Conservation (phyloP, 2,888 invertebrate species). For the Tholera decimalis region DNA sequence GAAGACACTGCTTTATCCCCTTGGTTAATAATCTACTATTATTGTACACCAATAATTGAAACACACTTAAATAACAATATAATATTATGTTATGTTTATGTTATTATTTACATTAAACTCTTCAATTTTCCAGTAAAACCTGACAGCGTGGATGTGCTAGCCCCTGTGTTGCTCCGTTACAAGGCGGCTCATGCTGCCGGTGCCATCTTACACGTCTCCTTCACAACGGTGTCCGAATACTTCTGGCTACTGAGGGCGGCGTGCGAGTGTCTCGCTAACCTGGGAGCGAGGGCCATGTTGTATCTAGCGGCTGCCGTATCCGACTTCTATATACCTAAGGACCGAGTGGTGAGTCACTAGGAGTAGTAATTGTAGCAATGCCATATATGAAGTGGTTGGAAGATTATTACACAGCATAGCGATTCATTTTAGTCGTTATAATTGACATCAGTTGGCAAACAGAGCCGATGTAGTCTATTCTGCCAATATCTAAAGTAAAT, state of each 20-base stretch:
- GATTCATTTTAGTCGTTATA: too few relatives aligned
- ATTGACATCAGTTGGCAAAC: too few relatives aligned
- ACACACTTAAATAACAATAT: too few relatives aligned
- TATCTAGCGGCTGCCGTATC: conserved; percentile 99
- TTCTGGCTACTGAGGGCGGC: conserved; percentile 97
- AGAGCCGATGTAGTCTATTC: too few relatives aligned
- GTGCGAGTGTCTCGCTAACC: conserved; percentile 94
- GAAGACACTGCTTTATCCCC: too few relatives aligned
- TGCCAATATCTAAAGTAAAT: too few relatives aligned
- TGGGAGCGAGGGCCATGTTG: conserved; percentile 94
- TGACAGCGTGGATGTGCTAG: conserved; percentile 94
- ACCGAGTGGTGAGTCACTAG: conserved; percentile 97
- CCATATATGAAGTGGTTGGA: too few relatives aligned
- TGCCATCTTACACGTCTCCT: conserved; percentile 94
- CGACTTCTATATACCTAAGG: conserved; percentile 99
- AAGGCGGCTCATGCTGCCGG: conserved; percentile 95
- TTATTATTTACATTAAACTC: rapidly evolving
- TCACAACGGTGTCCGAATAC: conserved; percentile 97
- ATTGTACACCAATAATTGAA: too few relatives aligned
- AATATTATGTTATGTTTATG: too few relatives aligned
- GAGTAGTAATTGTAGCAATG: too few relatives aligned
- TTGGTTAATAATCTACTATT: too few relatives aligned
- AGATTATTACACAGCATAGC: too few relatives aligned
- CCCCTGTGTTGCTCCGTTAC: conserved; percentile 94
- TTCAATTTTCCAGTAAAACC: conserved; percentile 91